Conservation (phyloP, 92 coral and sea anemone genomes). For the Paramuricea clavata region DNA sequence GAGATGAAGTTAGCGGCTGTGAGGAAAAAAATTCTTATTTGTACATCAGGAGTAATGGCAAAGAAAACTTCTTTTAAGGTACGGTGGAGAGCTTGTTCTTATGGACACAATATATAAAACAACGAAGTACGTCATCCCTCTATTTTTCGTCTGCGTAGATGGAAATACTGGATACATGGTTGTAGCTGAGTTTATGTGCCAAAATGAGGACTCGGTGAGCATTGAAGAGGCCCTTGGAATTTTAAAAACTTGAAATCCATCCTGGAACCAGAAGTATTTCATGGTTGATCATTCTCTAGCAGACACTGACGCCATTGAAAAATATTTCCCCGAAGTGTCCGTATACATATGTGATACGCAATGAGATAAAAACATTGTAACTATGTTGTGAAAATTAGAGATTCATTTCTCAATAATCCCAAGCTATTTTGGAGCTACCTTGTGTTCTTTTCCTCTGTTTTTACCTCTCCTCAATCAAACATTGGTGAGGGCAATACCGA, state of each 20-base stretch:
- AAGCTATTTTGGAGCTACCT: too few species aligned
- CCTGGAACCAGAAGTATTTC: slow-evolving; percentile 47
- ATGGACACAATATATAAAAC: slow-evolving; percentile 77
- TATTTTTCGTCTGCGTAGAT: slow-evolving; percentile 69
- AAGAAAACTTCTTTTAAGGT: slow-evolving; percentile 64
- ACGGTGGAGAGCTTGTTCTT: slow-evolving; percentile 68
- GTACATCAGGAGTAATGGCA: slow-evolving; percentile 75
- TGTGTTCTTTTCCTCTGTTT: too few species aligned
- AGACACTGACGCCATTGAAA: slow-evolving; percentile 38
- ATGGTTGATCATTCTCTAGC: slow-evolving; percentile 28
- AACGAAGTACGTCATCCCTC: slow-evolving; percentile 67
- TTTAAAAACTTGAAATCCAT: slow-evolving; percentile 34
- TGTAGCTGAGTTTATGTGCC: slow-evolving; percentile 64
- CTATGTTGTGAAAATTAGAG: too few species aligned
- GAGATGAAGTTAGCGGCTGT: slow-evolving; percentile 12
- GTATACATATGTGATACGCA: slow-evolving; percentile 65
- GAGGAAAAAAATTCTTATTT: too few species aligned
- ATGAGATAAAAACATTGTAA: too few species aligned
- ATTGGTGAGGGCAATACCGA: too few species aligned
- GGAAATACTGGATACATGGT: slow-evolving; percentile 75
- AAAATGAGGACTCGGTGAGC: slow-evolving; percentile 30
- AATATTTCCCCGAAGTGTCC: slow-evolving; percentile 37
- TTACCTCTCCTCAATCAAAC: too few species aligned
- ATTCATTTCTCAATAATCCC: too few species aligned
- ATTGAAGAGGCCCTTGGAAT: slow-evolving; percentile 33